A percentile compares a stretch with the other conserved stretches of the same genome.
These are phyloP conservation scores for Ceratina calcarata DNA, from an alignment of 1,140 invertebrate species.

Conservation along the genomic window DNA sequence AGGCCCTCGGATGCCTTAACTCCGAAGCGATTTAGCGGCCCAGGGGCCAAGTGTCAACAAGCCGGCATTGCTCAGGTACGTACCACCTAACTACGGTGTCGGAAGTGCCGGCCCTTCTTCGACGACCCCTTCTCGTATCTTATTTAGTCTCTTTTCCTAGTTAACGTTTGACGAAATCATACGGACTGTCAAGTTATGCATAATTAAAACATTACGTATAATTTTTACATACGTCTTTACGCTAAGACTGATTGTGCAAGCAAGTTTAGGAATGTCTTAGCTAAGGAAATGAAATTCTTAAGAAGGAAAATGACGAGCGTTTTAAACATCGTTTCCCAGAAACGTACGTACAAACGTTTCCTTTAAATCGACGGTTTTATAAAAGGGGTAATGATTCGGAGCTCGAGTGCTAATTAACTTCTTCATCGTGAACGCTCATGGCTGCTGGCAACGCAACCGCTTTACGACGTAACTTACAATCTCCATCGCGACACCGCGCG, in stretches of 20 bases:
- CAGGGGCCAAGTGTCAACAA: slow-evolving; percentile 72
- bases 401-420: neutral
- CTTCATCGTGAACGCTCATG: neutral
- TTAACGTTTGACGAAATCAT: neutral
- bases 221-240: too few relatives aligned
- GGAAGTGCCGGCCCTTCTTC: neutral
- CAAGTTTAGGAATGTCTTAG: too few relatives aligned
- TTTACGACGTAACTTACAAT: neutral
- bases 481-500: neutral
- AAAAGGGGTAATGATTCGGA: neutral
- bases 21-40: slow-evolving; percentile 71
- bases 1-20: slow-evolving; percentile 65
- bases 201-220: too few relatives aligned
- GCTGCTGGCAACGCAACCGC: neutral
- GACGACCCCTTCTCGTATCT: slow-evolving; percentile 28
- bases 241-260: too few relatives aligned
- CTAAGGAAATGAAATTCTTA: too few relatives aligned
- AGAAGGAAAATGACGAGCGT: too few relatives aligned
- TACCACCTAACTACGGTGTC: slow-evolving; percentile 49
- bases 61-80: slow-evolving; percentile 64
- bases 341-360: too few relatives aligned
- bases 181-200: neutral
- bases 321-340: too few relatives aligned
- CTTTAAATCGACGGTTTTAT: too few relatives aligned
- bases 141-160: neutral